Evolutionary conservation across 2,888 invertebrate species (phyloP), one percentile per base, ranked within the genome.

Genomic region (Drosophila merina): DNA sequence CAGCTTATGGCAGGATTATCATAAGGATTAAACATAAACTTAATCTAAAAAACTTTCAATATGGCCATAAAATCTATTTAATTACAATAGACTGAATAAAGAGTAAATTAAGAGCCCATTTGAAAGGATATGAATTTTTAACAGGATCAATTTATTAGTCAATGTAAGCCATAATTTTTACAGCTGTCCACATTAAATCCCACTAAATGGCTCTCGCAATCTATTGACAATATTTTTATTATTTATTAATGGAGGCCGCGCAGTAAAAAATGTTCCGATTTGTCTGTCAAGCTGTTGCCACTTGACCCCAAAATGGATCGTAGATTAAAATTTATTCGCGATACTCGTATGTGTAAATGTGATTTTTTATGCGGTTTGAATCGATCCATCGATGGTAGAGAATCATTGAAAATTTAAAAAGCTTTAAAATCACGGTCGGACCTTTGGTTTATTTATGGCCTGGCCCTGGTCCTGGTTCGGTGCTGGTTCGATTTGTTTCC

Each of bases 281-380:
- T 20, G 10, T 7, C 54, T 40, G 57, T 47, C 73, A 72, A 72
- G 64, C 66, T 72, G 57, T 64, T 72, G 50, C 40, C 66, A 36
- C 14, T 45, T 42, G 48, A 57, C 71, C 60, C 38, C 48, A n/a
- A 30, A 14, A 54, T 26, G 30, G 45, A 47, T 55, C 62, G 72
- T 59, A 50, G 54, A 50, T 71, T 60, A 55, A 60, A 60, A 60
- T 47, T 9, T 12, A 44, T 69, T 31, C 8, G 33, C 28, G 20
- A 10, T 25, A 20, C 20, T 20, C 20, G 20, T 20, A 31, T 40
- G 14, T 40, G 8, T 14, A 14, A 14, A 14, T 48, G 36, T 36
- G 25, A 36, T 38, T 71, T 70, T 47, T 55, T 71, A 50, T 48
- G 50, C 47, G 10, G 42, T 72, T 70, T 52, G 51, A 72, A 28